These are phyloP conservation scores for Idris sp. DNA, from an alignment of 1,140 invertebrate genomes.

Conservation along the genomic window DNA sequence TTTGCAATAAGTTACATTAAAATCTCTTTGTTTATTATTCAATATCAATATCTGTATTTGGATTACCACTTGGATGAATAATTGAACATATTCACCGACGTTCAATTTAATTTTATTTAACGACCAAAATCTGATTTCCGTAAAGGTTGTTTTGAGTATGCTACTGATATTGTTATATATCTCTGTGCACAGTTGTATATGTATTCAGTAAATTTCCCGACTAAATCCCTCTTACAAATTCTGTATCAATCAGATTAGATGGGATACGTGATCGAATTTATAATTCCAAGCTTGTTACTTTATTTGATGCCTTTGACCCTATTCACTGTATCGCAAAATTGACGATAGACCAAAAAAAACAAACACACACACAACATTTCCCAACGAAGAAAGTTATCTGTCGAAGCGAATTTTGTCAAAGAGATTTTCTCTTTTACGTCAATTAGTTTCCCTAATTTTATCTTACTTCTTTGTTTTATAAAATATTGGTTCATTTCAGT, in stretches of 20 bases:
- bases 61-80: slow-evolving; percentile 14
- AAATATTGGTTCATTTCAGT: too few relatives aligned
- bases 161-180: slow-evolving; percentile 38
- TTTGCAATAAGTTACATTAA: too few relatives aligned
- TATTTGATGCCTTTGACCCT: slow-evolving; percentile 31
- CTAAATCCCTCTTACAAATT: slow-evolving; percentile 35
- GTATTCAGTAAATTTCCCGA: slow-evolving; percentile 13
- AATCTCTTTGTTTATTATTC: too few relatives aligned
- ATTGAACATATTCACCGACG: slow-evolving; percentile 14
- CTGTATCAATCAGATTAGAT: slow-evolving; percentile 45
- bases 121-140: slow-evolving; percentile 12
- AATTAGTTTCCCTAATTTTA: too few relatives aligned
- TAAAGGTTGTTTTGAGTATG: slow-evolving; percentile 4
- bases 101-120: slow-evolving; percentile 30
- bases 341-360: too few relatives aligned
- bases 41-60: slow-evolving; percentile 2
- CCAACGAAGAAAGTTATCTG: too few relatives aligned
- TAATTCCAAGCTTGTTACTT: slow-evolving; percentile 41
- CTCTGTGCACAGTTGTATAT: slow-evolving; percentile 4
- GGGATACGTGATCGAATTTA: slow-evolving; percentile 47
- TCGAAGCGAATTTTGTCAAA: too few relatives aligned
- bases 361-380: too few relatives aligned
- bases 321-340: slow-evolving; percentile 6
- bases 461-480: too few relatives aligned
- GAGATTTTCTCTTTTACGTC: too few relatives aligned